These are phyloP conservation scores for Oegoconia quadripuncta DNA, from an alignment of 2,888 invertebrate species.

Conservation along the genomic window DNA sequence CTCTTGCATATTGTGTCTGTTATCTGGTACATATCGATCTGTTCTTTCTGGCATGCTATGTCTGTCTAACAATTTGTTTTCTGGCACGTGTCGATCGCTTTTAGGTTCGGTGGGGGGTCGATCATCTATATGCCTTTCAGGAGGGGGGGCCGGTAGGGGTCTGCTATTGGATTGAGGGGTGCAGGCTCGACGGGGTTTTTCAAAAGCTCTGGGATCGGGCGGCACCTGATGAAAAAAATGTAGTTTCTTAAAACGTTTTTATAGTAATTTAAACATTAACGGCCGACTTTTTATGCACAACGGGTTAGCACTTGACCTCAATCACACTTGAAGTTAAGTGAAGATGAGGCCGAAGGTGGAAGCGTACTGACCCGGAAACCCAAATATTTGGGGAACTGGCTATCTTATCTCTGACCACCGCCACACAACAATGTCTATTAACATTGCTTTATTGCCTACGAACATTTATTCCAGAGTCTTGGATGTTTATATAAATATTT, in stretches of 20 bases:
- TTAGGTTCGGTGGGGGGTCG: slow-evolving; percentile 27
- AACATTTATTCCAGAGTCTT: too few relatives aligned
- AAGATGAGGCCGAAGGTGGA: too few relatives aligned
- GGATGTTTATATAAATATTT: too few relatives aligned
- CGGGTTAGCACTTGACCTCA: too few relatives aligned
- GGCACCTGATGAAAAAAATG: slow-evolving; percentile 47
- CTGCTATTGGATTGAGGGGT: slow-evolving; percentile 68
- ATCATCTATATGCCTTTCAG: slow-evolving; percentile 38
- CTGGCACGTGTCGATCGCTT: slow-evolving; percentile 10
- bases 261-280: too few relatives aligned
- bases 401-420: too few relatives aligned
- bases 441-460: too few relatives aligned
- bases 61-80: slow-evolving; percentile 19
- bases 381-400: too few relatives aligned
- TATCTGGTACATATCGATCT: slow-evolving; percentile 17
- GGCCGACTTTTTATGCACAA: too few relatives aligned
- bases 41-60: slow-evolving; percentile 17
- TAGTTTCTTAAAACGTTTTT: not conserved
- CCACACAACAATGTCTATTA: too few relatives aligned
- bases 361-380: too few relatives aligned
- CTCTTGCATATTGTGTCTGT: slow-evolving; percentile 4
- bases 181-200: slow-evolving; percentile 66
- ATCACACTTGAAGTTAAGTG: too few relatives aligned
- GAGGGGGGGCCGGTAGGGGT: slow-evolving; percentile 65
- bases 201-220: slow-evolving; percentile 68